Base-by-base conservation (phyloP, 2,888 invertebrate species). In the Euplexia lucipara region DNA sequence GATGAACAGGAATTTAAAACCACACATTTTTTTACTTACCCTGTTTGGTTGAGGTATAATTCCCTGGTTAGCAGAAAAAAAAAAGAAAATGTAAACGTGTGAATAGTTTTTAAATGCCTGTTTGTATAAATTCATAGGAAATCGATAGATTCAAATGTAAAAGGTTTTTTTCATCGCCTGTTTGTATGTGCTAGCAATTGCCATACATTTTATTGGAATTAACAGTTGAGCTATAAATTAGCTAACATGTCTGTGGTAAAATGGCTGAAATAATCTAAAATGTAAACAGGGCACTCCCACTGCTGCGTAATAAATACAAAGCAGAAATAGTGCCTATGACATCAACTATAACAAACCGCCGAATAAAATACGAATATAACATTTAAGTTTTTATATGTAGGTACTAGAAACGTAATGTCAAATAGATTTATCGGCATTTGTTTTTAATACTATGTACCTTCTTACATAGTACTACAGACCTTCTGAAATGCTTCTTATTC, bases 21-120 rank as follows among this genome's bases (percentile, higher is more conserved):
- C 70, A 72, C 70, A 70, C 63, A 45, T 32, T 56, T 37, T 14
- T 41, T 10, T 35, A 82, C 91, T 88, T 86, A 92, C 92, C 88
- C 89, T 86, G n/a, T 76, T 84, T 61, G 86, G 86, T 61, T 80
- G 86, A 44, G 91, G 90, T 64, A 91, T 75, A 37, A 78, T 84
- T 72, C 92, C 92, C 92, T 92, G 79, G 72, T 72, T 64, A 69
- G 88, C 84, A 83, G 81, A 83, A 81, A 86, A 83, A n/a, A 78
- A 86, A 84, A 81, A 78, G 18, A 59, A 64, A 56, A 65, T 53
- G n/a, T 57, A 5, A 45, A 45, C 39, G 22, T 48, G n/a, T 32
- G 16, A 20, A 34, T 41, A 16, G 12, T n/a, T 52, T 26, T 5
- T 3, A 8, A 10, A 26, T 18, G 1, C 0, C 4, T 41, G 22